Base-by-base conservation (phyloP, 2,113 vertebrate genomes). In the Varanus salvator region DNA sequence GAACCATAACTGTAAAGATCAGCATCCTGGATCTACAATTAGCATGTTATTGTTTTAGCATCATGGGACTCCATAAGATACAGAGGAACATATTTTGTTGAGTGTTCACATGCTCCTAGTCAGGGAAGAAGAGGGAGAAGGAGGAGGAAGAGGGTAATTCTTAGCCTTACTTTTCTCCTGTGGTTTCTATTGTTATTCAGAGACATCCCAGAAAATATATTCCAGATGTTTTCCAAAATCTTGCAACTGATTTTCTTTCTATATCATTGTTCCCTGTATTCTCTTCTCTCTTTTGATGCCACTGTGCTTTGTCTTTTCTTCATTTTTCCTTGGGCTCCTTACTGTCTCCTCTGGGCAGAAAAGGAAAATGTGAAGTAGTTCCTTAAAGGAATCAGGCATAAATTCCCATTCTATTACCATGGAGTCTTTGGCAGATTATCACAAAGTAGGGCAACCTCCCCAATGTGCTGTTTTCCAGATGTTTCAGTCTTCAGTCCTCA, bases 141-240 rank as follows among this genome's bases (percentile, higher is more conserved):
- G 92, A 87, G 95, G 89, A 94, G 92, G 87, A 95, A 86, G 91
- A 94, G 94, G 93, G 94, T 94, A 96, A 95, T 9, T 17, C 92
- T 94, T 93, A 93, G 92, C 92, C 90, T 91, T 89, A 93, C 84
- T 95, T 95, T 95, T 60, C 94, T 96, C 92, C 89, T 95, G 95
- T 94, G 95, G 95, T 94, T 96, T 94, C 60, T 92, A 92, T 93
- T 95, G 90, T 95, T 96, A 95, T 95, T 93, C 85, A 91, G 87
- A 95, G 88, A 93, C 95, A 94, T 95, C 95, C 90, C 93, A 96
- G 84, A 95, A 88, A 96, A 96, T 96, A 84, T 90, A 92, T 93
- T 95, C 96, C 95, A 96, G 95, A 96, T 96, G 96, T 95, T 93
- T 94, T 64, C 90, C 50, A 92, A 90, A 94, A 85, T 91, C 81